These are phyloP conservation scores for Eciton burchellii DNA, from an alignment of 1,140 invertebrate genomes.

Conservation along the genomic window DNA sequence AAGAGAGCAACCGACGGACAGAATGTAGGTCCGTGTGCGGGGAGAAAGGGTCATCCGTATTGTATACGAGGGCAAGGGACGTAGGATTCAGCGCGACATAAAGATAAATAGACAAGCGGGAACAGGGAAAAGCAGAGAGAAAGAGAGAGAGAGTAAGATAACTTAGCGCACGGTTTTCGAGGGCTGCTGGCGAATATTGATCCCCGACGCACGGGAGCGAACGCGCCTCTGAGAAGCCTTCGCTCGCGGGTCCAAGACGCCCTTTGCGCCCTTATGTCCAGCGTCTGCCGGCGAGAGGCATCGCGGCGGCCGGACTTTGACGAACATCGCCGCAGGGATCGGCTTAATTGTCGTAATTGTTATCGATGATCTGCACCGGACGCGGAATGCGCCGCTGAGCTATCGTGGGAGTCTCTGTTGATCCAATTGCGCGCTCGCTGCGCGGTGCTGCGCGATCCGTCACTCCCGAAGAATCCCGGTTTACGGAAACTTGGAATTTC, in stretches of 20 bases:
- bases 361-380: constrained; percentile 20
- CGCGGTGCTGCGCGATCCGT: background rate
- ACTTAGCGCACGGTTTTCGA: constrained; percentile 77
- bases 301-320: background rate
- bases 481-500: constrained; percentile 35
- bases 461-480: background rate
- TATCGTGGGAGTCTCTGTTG: constrained; percentile 75
- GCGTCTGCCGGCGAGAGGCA: constrained; percentile 5
- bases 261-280: background rate
- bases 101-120: background rate
- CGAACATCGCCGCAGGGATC: constrained; percentile 26
- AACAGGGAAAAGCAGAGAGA: constrained; percentile 27
- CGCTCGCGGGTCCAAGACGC: constrained; percentile 15
- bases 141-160: constrained; percentile 54
- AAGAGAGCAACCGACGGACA: background rate
- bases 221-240: constrained; percentile 71
- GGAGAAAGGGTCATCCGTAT: background rate
- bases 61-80: background rate
- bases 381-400: constrained; percentile 72
- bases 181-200: constrained; percentile 80
- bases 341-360: constrained; percentile 56
- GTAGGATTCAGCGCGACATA: background rate
- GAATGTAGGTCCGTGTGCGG: background rate
- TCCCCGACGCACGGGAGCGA: constrained; percentile 73
- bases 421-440: constrained; percentile 76